These are phyloP conservation scores for Neofelis nebulosa DNA, from an alignment of 2,113 vertebrate species.

Conservation along the genomic window DNA sequence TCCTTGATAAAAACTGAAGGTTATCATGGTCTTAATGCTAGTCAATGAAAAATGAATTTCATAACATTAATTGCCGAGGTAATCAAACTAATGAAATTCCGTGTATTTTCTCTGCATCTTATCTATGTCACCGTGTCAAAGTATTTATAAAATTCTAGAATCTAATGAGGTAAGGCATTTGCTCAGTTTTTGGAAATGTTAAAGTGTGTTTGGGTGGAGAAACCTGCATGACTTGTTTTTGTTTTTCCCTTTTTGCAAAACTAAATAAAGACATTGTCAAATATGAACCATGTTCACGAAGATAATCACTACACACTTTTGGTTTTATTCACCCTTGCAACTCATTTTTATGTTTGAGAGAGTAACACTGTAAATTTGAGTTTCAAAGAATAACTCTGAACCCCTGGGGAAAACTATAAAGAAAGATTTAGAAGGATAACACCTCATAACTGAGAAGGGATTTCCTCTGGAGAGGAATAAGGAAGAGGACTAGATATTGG, in stretches of 20 bases:
- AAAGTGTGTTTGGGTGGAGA: constrained; percentile 53
- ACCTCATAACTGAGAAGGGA: neutral
- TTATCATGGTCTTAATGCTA: constrained; percentile 40
- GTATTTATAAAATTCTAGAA: constrained; percentile 60
- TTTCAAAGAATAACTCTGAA: constrained; percentile 41
- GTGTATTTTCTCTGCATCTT: constrained; percentile 62
- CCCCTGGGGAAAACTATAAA: neutral
- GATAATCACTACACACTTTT: constrained; percentile 20
- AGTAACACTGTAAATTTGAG: neutral
- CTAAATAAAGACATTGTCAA: constrained; percentile 74
- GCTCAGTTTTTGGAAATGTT: constrained; percentile 65
- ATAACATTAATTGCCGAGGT: constrained; percentile 44
- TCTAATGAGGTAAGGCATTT: constrained; percentile 53
- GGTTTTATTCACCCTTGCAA: constrained; percentile 46
- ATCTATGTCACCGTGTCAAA: constrained; percentile 48
- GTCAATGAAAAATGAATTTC: constrained; percentile 55
- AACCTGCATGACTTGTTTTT: constrained; percentile 69
- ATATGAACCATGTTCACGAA: constrained; percentile 48
- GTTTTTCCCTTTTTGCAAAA: constrained; percentile 69
- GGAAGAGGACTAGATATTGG: neutral
- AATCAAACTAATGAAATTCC: constrained; percentile 68
- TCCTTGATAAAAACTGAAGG: constrained; percentile 27
- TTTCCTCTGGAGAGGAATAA: neutral
- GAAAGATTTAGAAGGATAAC: neutral
- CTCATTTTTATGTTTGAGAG: constrained; percentile 44